Base-by-base conservation (phyloP, 1,140 invertebrate genomes). In the Pseudoatta argentina region DNA sequence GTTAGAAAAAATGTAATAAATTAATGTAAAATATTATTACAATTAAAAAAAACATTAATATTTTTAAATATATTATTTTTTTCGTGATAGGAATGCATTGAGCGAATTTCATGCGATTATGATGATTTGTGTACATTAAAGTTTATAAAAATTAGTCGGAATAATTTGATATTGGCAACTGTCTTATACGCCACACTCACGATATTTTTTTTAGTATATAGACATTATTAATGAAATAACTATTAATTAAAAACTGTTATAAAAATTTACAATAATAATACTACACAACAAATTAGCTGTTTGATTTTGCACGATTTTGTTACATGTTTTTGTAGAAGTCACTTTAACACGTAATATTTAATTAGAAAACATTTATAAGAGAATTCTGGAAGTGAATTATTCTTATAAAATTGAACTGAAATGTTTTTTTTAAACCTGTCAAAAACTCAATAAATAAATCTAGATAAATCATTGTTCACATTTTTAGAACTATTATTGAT, bases 341-440 rank as follows among this genome's bases (percentile, higher is more conserved):
- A 75, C 30, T 57, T 59, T 72, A 72, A 51, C 48, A 14, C 30
- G 1, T 30, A 53, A 67, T 69, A 73, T 1, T 73, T 57, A 27
- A 55, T 27, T 27, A 18, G 8, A 27, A 8, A 72, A 27, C 14
- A 48, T 72, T 51, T 48, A 51, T 55, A 1, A 51, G 10, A 72
- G 7, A 44, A 55, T 18, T 53, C 1, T 3, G 14, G 10, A 21
- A 6, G 3, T 44, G n/a, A 8, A n/a, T 34, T 66, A 5, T 66
- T 66, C 8, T 63, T 63, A 30, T 66, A 39, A 66, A 39, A 66
- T 66, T n/a, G 63, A 66, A 66, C 7, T 66, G 30, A 66, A 34
- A 7, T 34, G 2, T 34, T n/a, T 3, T 44, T 39, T 63, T 44
- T 44, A 44, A 30, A 14, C 44, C 0, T 44, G n/a, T 4, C 6